These are phyloP conservation scores for Pyralis farinalis DNA, from an alignment of 2,888 invertebrate species.

Conservation along the genomic window DNA sequence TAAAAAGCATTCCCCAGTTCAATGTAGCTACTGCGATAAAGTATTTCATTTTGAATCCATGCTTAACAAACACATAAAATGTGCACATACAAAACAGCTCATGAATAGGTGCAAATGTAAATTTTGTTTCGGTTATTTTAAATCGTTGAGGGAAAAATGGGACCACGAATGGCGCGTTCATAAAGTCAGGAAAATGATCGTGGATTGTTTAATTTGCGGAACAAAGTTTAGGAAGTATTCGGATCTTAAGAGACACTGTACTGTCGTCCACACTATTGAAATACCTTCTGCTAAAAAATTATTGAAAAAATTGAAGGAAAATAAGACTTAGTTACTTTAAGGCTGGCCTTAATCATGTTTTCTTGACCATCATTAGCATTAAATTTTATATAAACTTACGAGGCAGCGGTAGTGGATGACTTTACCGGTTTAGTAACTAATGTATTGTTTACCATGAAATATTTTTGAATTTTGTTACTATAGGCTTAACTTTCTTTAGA, in stretches of 20 bases:
- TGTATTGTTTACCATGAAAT: no score
- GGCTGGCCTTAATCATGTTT: neutral
- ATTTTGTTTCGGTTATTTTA: conserved; percentile 51
- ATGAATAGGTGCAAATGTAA: conserved; percentile 46
- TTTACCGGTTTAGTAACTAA: no score
- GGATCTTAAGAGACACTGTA: conserved; percentile 58
- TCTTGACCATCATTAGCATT: no score
- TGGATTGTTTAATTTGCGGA: conserved; percentile 60
- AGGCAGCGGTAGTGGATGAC: no score
- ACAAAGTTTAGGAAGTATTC: conserved; percentile 65
- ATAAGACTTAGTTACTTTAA: neutral
- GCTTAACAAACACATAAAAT: conserved; percentile 64
- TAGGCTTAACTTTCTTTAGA: no score
- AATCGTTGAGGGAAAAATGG: conserved; percentile 65
- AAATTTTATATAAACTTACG: no score
- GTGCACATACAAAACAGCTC: conserved; percentile 43
- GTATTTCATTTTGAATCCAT: conserved; percentile 65
- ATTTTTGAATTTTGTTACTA: no score
- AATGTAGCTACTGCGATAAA: conserved; percentile 52
- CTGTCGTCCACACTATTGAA: conserved; percentile 37
- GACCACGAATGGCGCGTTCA: conserved; percentile 72
- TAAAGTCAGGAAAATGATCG: conserved; percentile 61
- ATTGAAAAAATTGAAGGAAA: conserved; percentile 23
- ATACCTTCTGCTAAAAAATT: conserved; percentile 52
- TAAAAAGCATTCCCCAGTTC: conserved; percentile 46